These are phyloP conservation scores for Cynopterus brachyotis DNA, from an alignment of 2,113 vertebrate species.

Conservation along the genomic window DNA sequence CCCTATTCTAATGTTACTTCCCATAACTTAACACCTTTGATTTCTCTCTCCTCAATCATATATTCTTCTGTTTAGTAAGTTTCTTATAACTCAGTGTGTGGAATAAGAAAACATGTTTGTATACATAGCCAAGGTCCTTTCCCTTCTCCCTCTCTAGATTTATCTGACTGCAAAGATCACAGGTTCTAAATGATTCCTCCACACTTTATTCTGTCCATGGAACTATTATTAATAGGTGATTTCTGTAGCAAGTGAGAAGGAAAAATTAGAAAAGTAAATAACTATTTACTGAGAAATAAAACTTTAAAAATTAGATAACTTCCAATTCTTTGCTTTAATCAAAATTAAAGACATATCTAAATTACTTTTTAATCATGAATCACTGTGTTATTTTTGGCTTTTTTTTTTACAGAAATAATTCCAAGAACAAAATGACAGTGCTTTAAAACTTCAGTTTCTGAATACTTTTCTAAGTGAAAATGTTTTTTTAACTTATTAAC, in stretches of 20 bases:
- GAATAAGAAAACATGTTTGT: neutral
- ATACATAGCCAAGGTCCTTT: too few species aligned
- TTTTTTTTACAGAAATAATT: neutral
- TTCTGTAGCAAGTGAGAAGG: neutral
- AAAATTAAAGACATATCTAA: neutral
- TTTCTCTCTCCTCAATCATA: neutral
- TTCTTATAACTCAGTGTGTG: neutral
- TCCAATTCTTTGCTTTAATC: neutral
- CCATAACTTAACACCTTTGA: neutral
- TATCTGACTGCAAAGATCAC: neutral
- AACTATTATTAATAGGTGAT: neutral
- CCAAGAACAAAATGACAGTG: neutral
- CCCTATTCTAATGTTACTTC: neutral
- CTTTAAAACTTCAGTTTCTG: neutral
- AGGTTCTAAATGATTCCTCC: neutral
- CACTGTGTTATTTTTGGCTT: neutral
- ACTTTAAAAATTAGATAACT: neutral
- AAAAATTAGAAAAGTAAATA: neutral
- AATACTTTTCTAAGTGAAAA: neutral
- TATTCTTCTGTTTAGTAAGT: neutral
- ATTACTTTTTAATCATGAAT: neutral
- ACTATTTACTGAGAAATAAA: neutral
- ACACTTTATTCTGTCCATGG: too few species aligned
- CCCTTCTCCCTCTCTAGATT: neutral
- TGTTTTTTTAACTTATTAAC: neutral